A percentile compares a stretch with the other conserved stretches of the same genome.
Conservation (phyloP, 2,888 invertebrate genomes). For the Dynastes maya region DNA sequence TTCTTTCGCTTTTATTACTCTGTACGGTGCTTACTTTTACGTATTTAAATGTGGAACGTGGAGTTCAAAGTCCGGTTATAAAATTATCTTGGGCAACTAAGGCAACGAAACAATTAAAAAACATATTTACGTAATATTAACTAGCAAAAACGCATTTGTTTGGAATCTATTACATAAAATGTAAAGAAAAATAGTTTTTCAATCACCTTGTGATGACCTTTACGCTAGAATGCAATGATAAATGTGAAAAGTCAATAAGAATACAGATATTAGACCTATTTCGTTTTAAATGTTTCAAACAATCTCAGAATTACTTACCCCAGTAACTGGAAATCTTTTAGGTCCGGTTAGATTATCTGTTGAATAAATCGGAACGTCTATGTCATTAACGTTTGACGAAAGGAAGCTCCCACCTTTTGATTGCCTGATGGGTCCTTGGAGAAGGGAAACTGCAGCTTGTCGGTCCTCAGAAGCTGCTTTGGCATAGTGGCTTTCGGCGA, state of each 20-base stretch:
- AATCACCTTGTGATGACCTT: constrained; percentile 37
- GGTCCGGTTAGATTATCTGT: constrained; percentile 65
- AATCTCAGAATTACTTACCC: constrained; percentile 60
- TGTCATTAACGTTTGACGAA: constrained; percentile 73
- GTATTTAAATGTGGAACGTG: background rate
- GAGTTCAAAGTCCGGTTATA: constrained; percentile 17
- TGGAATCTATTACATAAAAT: constrained; percentile 8
- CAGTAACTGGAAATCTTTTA: constrained; percentile 59
- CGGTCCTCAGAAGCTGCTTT: constrained; percentile 64
- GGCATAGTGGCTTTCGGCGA: constrained; percentile 74
- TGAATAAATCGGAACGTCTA: constrained; percentile 74
- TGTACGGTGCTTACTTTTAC: background rate
- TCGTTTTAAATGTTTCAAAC: no score
- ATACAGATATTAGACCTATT: background rate
- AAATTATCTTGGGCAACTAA: constrained; percentile 20
- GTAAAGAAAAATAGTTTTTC: constrained; percentile 12
- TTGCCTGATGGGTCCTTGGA: constrained; percentile 69
- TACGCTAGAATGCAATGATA: background rate
- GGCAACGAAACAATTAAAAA: background rate
- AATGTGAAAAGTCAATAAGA: constrained; percentile 22
- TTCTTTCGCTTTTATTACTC: background rate
- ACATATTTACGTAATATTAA: background rate
- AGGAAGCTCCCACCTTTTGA: constrained; percentile 70
- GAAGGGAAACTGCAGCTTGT: constrained; percentile 66
- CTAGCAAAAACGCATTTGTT: background rate